A percentile compares a stretch with the other conserved stretches of the same genome.
phyloP scores from a whole-genome alignment of 1,140 invertebrate species.

The Drosophila kikkawai region DNA sequence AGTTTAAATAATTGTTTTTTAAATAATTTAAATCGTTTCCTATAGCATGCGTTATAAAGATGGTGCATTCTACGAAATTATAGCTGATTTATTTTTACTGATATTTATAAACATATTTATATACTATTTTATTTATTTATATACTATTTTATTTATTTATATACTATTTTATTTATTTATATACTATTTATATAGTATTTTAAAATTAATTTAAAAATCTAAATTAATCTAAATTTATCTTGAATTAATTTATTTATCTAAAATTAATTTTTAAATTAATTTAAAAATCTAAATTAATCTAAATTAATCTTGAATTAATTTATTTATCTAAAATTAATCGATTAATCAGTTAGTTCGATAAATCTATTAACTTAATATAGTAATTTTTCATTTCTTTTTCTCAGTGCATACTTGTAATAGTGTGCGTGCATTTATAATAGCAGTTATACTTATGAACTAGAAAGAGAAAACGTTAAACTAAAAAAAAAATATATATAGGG shows the following conservation, averaged over 20 bases:
- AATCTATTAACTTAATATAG: neutral
- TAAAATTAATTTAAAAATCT: neutral
- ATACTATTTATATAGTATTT: neutral
- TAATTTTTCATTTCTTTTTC: neutral
- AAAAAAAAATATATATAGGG: conserved; percentile 5
- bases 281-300: neutral
- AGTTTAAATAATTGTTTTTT: neutral
- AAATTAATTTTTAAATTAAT: neutral
- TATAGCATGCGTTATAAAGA: no score
- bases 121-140: neutral
- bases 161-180: neutral
- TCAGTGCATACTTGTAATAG: conserved; percentile 16
- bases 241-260: no score
- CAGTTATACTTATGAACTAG: conserved; percentile 65
- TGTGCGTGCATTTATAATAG: conserved; percentile 58
- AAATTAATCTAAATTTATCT: no score
- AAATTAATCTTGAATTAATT: no score
- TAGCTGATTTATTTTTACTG: no score
- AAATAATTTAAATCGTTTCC: no score
- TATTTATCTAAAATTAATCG: no score
- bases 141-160: no score
- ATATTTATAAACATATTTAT: neutral
- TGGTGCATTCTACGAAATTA: no score
- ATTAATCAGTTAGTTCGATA: no score
- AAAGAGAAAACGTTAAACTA: conserved; percentile 41